Conservation (phyloP, 2,888 invertebrate species). For the Sceliomorpha sp. region DNA sequence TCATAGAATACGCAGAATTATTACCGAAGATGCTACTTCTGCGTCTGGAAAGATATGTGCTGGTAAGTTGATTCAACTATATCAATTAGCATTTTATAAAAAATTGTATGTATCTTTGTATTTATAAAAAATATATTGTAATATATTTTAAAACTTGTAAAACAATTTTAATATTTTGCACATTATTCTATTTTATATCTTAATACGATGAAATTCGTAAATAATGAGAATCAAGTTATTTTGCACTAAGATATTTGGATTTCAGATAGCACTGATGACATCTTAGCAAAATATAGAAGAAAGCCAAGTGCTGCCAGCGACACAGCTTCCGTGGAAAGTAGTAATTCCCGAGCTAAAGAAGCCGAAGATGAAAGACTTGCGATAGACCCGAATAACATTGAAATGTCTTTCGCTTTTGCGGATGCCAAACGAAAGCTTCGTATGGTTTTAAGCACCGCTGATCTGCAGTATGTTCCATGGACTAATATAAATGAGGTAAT, state of each 20-base stretch:
- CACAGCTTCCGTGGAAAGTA: slow-evolving; percentile 80
- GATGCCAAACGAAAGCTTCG: slow-evolving; percentile 94
- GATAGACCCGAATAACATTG: slow-evolving; percentile 82
- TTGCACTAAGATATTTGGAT: slow-evolving; percentile 15
- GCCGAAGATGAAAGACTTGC: slow-evolving; percentile 80
- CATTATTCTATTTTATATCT: no score
- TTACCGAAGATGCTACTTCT: no score
- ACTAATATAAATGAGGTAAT: slow-evolving; percentile 71
- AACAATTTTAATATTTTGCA: no score
- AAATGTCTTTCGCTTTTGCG: slow-evolving; percentile 83
- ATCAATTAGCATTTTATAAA: no score
- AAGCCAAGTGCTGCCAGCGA: slow-evolving; percentile 84
- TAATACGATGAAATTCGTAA: no score
- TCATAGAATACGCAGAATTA: no score
- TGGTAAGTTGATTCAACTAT: no score
- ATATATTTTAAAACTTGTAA: no score
- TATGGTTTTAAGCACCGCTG: slow-evolving; percentile 93
- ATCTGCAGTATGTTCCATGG: slow-evolving; percentile 85
- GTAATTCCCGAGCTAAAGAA: slow-evolving; percentile 78
- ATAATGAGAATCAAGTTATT: no score
- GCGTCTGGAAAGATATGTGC: no score
- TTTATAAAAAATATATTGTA: no score
- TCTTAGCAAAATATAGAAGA: slow-evolving; percentile 95
- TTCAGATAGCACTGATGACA: slow-evolving; percentile 92
- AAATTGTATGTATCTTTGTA: no score